Evolutionary conservation across 2,113 vertebrate genomes (phyloP).

Genomic region (Prunella himalayana): DNA sequence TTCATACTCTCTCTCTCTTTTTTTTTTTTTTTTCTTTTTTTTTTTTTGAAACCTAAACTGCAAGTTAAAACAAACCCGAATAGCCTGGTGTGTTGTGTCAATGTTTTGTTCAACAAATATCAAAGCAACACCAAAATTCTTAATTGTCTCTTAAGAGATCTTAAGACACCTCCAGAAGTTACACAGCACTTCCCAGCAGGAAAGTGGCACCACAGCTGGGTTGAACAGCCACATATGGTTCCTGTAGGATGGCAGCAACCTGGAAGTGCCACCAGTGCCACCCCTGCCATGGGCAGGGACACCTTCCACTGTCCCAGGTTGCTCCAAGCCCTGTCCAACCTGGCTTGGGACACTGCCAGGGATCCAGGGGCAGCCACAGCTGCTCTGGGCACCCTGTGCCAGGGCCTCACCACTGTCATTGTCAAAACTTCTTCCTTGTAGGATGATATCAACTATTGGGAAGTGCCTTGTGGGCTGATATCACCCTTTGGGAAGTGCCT

Average conservation of each 20-base stretch:
- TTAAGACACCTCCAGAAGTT: not conserved
- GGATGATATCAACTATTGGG: not conserved
- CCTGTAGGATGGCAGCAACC: not conserved
- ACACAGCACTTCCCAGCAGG: not conserved
- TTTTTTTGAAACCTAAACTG: not conserved
- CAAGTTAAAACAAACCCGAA: not conserved
- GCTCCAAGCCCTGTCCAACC: not conserved
- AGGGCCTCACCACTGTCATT: not conserved
- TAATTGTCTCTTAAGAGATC: not conserved
- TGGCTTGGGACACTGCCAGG: not conserved
- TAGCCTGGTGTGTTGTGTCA: not conserved
- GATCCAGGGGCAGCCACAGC: not conserved
- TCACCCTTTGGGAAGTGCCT: not conserved
- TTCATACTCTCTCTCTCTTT: not conserved
- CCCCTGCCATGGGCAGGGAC: not conserved
- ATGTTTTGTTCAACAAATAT: not conserved
- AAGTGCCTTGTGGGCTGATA: not conserved
- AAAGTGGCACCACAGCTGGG: accelerated
- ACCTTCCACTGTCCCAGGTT: not conserved
- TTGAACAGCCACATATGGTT: accelerated
- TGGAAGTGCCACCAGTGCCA: not conserved
- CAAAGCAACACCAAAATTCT: not conserved
- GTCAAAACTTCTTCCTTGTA: not conserved
- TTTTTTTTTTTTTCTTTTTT: too few relatives aligned
- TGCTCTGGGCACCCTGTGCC: not conserved